These are phyloP conservation scores for Anthopleura xanthogrammica DNA, from an alignment of 92 coral and sea anemone species.

Conservation along the genomic window DNA sequence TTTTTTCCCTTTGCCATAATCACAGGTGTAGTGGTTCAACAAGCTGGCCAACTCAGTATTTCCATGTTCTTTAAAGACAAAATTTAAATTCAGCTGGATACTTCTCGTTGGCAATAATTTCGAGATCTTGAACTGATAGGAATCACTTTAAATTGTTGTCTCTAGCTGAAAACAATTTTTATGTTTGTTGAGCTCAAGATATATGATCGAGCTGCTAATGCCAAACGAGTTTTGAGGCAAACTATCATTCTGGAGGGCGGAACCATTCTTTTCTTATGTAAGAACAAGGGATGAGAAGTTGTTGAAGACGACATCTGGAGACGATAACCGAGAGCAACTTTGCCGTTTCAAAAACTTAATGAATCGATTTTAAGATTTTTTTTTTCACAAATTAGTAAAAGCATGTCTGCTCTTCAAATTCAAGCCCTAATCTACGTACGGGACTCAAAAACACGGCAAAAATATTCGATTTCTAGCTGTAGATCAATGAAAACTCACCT, in stretches of 20 bases:
- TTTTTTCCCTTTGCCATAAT: constrained; percentile 11
- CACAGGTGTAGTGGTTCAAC: constrained; percentile 2
- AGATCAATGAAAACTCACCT: too few relatives aligned
- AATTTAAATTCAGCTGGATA: not conserved
- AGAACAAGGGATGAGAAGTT: too few relatives aligned
- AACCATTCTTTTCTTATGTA: not conserved
- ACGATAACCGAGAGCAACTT: not conserved
- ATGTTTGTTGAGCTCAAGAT: not conserved
- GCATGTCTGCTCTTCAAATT: constrained; percentile 7
- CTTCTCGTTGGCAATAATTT: not conserved
- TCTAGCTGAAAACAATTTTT: not conserved
- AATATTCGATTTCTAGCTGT: constrained; percentile 7
- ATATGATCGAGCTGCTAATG: not conserved
- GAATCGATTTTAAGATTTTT: not conserved
- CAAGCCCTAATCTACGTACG: constrained; percentile 9
- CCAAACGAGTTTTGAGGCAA: not conserved
- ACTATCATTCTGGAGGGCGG: not conserved
- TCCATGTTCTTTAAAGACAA: not conserved
- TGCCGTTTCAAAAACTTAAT: constrained; percentile 10
- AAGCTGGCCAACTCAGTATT: not conserved
- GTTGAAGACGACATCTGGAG: not conserved
- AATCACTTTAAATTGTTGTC: not conserved
- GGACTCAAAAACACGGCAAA: not conserved
- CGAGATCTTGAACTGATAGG: not conserved
- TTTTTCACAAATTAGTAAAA: not conserved